Conservation (phyloP, 1,140 invertebrate species). For the Littorina saxatilis region DNA sequence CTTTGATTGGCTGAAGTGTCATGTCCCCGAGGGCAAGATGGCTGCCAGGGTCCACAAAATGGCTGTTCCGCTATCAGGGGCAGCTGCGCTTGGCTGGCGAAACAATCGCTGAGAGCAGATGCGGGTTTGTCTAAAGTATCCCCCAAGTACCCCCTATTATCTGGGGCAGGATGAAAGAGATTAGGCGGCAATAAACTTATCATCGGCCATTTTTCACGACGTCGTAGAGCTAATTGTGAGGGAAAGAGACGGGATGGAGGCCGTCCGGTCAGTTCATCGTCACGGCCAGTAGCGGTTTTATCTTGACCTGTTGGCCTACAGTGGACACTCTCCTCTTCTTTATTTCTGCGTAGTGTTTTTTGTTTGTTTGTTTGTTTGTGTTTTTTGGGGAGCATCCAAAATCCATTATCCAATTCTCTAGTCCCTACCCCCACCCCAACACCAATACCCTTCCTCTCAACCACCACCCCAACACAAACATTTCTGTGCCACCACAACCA, state of each 20-base stretch:
- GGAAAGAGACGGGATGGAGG: slow-evolving; percentile 10
- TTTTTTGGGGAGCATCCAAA: too few relatives aligned
- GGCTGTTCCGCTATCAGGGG: not conserved
- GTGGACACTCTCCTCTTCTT: too few relatives aligned
- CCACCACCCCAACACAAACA: too few relatives aligned
- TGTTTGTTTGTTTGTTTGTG: too few relatives aligned
- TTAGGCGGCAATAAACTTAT: slow-evolving; percentile 36
- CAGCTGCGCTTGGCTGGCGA: not conserved
- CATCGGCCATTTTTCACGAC: slow-evolving; percentile 16
- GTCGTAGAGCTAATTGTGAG: slow-evolving; percentile 15
- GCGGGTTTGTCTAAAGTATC: not conserved
- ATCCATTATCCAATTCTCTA: not conserved
- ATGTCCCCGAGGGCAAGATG: slow-evolving; percentile 19
- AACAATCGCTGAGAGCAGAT: slow-evolving; percentile 3
- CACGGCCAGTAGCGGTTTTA: not conserved
- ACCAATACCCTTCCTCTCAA: not conserved
- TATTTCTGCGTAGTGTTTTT: too few relatives aligned
- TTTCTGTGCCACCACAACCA: too few relatives aligned
- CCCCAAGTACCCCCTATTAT: slow-evolving; percentile 18
- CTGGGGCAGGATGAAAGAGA: slow-evolving; percentile 12
- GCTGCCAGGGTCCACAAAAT: not conserved
- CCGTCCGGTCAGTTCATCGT: not conserved
- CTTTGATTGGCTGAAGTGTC: not conserved
- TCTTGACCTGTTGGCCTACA: not conserved
- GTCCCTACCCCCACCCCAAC: too few relatives aligned